Percentiles rank a stretch among this genome's conserved stretches.
These are phyloP conservation scores for Elephantulus edwardii DNA, from an alignment of 2,113 vertebrate species.

Conservation along the genomic window DNA sequence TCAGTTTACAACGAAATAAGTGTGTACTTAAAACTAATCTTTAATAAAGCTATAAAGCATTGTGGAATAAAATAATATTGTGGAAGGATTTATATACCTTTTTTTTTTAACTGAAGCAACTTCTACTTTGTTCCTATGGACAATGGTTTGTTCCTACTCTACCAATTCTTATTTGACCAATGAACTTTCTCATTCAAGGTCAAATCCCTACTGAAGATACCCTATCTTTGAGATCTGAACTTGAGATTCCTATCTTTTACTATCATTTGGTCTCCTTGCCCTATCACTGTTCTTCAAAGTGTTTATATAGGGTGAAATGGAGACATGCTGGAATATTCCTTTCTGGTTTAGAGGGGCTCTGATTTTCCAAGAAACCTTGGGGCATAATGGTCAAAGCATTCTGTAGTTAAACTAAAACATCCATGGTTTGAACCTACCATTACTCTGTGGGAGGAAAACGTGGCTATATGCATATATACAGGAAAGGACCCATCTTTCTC, in stretches of 20 bases:
- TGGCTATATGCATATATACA: too few relatives aligned
- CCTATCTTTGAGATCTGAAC: not conserved
- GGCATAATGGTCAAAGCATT: not conserved
- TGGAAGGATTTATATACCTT: not conserved
- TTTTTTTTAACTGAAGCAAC: not conserved
- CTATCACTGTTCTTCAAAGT: not conserved
- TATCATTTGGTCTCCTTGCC: not conserved
- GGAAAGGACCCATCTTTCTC: too few relatives aligned
- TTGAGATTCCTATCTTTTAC: not conserved
- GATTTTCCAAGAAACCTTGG: not conserved
- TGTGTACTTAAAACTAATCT: slow-evolving; percentile 20
- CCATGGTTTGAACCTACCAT: not conserved
- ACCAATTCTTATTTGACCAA: too few relatives aligned
- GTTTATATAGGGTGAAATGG: not conserved
- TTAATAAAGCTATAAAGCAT: not conserved
- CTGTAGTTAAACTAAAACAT: not conserved
- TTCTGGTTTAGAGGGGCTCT: not conserved
- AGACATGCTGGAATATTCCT: not conserved
- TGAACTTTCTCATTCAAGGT: not conserved
- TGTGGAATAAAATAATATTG: not conserved
- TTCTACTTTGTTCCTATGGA: not conserved
- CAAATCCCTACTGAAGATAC: not conserved
- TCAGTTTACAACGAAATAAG: not conserved
- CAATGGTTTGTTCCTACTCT: not conserved
- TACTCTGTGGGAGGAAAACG: not conserved